Percentiles rank a stretch among this genome's conserved stretches.
phyloP scores from a whole-genome alignment of 30 jellyfish, hydroid and myxozoan genomes.

The Nemopilema nomurai region DNA sequence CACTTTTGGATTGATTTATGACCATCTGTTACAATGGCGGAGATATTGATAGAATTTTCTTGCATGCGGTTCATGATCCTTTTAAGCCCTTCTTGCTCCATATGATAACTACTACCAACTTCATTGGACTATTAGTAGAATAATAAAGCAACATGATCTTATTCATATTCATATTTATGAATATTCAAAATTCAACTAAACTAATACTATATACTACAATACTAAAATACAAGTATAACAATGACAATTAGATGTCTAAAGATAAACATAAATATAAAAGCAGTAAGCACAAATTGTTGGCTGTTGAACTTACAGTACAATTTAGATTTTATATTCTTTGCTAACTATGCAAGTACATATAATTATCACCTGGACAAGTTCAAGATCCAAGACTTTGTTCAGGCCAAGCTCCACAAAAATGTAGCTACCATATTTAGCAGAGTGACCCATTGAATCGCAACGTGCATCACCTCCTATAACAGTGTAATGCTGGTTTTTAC shows the following conservation, averaged over 20 bases:
- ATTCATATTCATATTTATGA: not conserved
- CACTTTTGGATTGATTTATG: constrained; percentile 30
- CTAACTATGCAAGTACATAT: constrained; percentile 22
- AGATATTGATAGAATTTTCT: not conserved
- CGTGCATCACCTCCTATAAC: constrained; percentile 18
- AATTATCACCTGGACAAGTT: constrained; percentile 17
- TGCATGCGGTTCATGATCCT: constrained; percentile 21
- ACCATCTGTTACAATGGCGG: constrained; percentile 38
- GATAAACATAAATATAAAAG: not conserved
- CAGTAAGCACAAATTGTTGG: not conserved
- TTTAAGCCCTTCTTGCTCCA: constrained; percentile 35
- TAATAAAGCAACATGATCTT: constrained; percentile 5
- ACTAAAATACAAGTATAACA: not conserved
- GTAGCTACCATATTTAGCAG: constrained; percentile 35
- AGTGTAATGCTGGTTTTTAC: constrained; percentile 3
- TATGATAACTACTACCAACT: constrained; percentile 38
- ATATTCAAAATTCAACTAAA: not conserved
- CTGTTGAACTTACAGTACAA: not conserved
- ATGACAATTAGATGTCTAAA: not conserved
- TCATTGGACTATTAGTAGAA: constrained; percentile 27
- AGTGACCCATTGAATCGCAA: constrained; percentile 32
- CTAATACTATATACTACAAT: not conserved
- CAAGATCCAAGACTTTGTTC: constrained; percentile 18
- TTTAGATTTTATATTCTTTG: not conserved
- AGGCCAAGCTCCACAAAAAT: constrained; percentile 11